phyloP scores from a whole-genome alignment of 1,140 invertebrate species.

The Apolygus lucorum region DNA sequence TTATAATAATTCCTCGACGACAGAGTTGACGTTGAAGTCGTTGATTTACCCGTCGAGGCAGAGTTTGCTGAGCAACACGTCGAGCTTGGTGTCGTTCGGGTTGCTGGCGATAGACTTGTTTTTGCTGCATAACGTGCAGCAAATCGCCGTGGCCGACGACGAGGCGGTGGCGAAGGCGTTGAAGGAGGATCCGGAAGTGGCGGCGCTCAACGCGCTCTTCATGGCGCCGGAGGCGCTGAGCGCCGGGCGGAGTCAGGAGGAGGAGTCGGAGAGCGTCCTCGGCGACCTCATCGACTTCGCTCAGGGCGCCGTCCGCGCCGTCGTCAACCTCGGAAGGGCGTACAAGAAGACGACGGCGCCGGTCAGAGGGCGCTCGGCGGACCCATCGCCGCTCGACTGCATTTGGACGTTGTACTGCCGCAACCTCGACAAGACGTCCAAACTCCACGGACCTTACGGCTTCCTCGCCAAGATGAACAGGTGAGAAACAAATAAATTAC shows the following conservation, averaged over 20 bases:
- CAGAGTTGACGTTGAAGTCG: slow-evolving; percentile 36
- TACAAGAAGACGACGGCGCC: slow-evolving; percentile 39
- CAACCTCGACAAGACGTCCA: slow-evolving; percentile 48
- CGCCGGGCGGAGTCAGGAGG: background rate
- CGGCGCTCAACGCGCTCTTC: slow-evolving; percentile 47
- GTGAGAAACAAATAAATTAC: no score
- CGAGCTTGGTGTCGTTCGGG: slow-evolving; percentile 47
- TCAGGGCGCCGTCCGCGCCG: slow-evolving; percentile 46
- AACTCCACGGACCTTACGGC: slow-evolving; percentile 46
- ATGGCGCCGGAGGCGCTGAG: slow-evolving; percentile 42
- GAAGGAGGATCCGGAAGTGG: slow-evolving; percentile 46
- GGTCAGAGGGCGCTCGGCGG: slow-evolving; percentile 26
- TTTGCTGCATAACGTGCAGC: slow-evolving; percentile 50
- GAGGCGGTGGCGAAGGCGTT: slow-evolving; percentile 37
- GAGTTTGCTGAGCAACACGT: slow-evolving; percentile 29
- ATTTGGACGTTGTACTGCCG: slow-evolving; percentile 52
- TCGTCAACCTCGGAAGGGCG: slow-evolving; percentile 48
- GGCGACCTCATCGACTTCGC: slow-evolving; percentile 45
- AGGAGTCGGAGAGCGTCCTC: slow-evolving; percentile 35
- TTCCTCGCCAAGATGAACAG: slow-evolving; percentile 53
- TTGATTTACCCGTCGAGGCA: slow-evolving; percentile 34
- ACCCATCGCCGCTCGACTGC: slow-evolving; percentile 43
- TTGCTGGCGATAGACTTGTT: slow-evolving; percentile 50
- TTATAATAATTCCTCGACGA: slow-evolving; percentile 36
- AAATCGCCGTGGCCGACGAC: slow-evolving; percentile 46